Evolutionary conservation across 2,113 vertebrate genomes (phyloP), one percentile per base, ranked within the genome.

Genomic region (Pithys albifrons): DNA sequence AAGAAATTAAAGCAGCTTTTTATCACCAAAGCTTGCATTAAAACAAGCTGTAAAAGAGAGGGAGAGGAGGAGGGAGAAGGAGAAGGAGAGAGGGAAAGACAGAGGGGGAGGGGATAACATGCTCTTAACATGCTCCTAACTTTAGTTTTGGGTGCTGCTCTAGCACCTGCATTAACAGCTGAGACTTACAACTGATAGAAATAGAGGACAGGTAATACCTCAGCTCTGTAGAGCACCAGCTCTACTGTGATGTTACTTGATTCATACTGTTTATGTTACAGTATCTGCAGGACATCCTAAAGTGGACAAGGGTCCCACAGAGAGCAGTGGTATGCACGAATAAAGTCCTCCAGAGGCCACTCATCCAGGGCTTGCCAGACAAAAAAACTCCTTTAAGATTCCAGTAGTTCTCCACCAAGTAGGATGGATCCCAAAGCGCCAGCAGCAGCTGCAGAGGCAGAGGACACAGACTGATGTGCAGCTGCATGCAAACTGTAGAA

Each of bases 131-230:
- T 3, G 4, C 3, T 54, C n/a, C 27, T 54, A 49, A 61, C 10
- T 23, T 14, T 3, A 15, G 12, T 72, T 89, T 58, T 41, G 31
- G 6, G 9, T 55, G 23, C 14, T 67, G 5, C 10, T 52, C 14
- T 17, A 69, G 25, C 12, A 69, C 7, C 48, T 75, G 14, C 25
- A n/a, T 35, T 69, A 71, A 43, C 6, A 81, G 14, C 19, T 8
- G 6, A 25, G n/a, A 33, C 5, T 61, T 66, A 17, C 9, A 65
- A 7, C 12, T 77, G 72, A 46, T 0, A 71, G 72, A 62, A 86
- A 70, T 70, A 61, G 18, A 61, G 14, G 17, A 45, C 0, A 2
- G 12, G 20, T 0, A 0, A 55, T 25, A 14, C 28, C 25, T 5
- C 51, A 66, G 13, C 19, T 54, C 5, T 22, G 7, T 2, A 81